Conservation (phyloP, 1,140 invertebrate species). For the Idris sp. region DNA sequence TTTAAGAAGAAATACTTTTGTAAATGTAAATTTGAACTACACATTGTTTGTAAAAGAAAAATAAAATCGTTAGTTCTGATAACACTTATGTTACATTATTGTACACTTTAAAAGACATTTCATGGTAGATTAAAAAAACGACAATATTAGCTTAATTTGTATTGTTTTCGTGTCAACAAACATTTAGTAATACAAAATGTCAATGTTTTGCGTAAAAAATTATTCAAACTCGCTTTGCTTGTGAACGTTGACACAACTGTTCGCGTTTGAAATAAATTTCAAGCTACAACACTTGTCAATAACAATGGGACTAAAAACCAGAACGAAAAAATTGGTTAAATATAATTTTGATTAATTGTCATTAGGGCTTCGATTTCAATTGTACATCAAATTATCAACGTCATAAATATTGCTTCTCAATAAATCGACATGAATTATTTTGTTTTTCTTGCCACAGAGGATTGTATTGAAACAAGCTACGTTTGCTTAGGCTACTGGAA, state of each 20-base stretch:
- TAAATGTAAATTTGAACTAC: neutral
- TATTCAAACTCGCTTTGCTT: constrained; percentile 54
- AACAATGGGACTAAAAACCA: constrained; percentile 20
- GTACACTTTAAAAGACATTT: constrained; percentile 28
- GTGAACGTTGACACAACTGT: constrained; percentile 40
- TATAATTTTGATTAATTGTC: constrained; percentile 50
- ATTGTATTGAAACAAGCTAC: neutral
- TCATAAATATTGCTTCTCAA: constrained; percentile 28
- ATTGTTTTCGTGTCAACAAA: constrained; percentile 45
- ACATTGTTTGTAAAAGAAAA: neutral
- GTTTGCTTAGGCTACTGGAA: constrained; percentile 34
- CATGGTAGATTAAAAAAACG: constrained; percentile 19
- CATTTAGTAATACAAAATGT: constrained; percentile 39
- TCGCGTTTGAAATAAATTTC: constrained; percentile 28
- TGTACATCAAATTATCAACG: constrained; percentile 38
- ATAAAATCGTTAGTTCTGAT: constrained; percentile 31
- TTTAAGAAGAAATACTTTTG: no score
- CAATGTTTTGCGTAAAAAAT: constrained; percentile 56
- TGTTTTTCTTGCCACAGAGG: neutral
- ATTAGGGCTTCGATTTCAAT: constrained; percentile 23
- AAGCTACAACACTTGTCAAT: constrained; percentile 39
- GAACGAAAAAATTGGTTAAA: constrained; percentile 23
- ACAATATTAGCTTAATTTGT: constrained; percentile 37
- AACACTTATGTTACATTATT: constrained; percentile 4
- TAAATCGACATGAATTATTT: constrained; percentile 19